Conservation (phyloP, 1,140 invertebrate species). For the Drosophila nebulosa region DNA sequence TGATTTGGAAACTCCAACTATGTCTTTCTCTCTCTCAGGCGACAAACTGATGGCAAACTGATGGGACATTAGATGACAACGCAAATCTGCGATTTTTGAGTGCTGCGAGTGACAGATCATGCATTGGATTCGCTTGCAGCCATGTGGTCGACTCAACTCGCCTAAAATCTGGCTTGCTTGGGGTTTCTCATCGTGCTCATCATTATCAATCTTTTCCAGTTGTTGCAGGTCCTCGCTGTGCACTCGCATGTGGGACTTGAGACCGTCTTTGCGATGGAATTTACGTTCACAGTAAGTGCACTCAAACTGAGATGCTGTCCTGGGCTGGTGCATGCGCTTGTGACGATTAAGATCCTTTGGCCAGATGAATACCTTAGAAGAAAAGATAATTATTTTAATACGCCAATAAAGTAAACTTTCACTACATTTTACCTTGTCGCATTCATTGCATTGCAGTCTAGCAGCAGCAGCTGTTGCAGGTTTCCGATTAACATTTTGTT, state of each 20-base stretch:
- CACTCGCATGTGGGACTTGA: conserved; percentile 65
- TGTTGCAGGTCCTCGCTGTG: conserved; percentile 35
- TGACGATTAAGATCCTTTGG: conserved; percentile 82
- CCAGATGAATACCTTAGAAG: conserved; percentile 79
- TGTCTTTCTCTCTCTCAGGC: conserved; percentile 17
- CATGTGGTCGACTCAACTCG: conserved; percentile 54
- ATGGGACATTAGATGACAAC: conserved; percentile 50
- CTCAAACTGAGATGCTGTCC: conserved; percentile 81
- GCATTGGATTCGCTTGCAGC: conserved; percentile 68
- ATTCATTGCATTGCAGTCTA: conserved; percentile 81
- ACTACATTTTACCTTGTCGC: conserved; percentile 68
- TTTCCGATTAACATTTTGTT: conserved; percentile 7
- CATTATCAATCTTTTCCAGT: not conserved
- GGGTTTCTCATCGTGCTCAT: not conserved
- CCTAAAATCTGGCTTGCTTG: not conserved
- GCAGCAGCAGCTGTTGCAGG: not conserved
- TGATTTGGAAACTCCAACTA: conserved; percentile 15
- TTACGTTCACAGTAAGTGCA: conserved; percentile 82
- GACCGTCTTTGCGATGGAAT: conserved; percentile 82
- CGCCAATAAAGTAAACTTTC: not conserved
- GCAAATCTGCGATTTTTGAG: conserved; percentile 59
- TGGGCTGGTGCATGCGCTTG: conserved; percentile 81
- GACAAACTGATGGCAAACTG: conserved; percentile 29
- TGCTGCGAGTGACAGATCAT: conserved; percentile 73
- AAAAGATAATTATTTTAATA: not conserved